Conservation (phyloP, 2,888 invertebrate genomes). For the Mactromeris polynyma region DNA sequence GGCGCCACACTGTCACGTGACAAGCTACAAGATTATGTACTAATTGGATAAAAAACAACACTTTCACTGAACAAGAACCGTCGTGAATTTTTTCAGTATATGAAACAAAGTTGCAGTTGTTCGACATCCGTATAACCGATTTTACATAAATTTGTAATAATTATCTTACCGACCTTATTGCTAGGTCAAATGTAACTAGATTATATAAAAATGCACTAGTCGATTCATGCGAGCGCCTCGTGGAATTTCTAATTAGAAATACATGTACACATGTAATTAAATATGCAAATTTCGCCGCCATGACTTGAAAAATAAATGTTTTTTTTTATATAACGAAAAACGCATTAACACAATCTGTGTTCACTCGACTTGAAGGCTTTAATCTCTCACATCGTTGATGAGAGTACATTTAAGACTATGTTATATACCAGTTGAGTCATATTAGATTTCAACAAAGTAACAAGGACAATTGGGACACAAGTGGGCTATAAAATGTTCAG, state of each 20-base stretch:
- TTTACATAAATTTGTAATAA: background rate
- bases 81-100: background rate
- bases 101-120: background rate
- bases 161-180: background rate
- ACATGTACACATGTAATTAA: no score
- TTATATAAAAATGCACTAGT: background rate
- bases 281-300: slow-evolving; percentile 25
- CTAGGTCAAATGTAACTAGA: background rate
- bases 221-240: background rate
- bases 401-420: no score
- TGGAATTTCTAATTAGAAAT: slow-evolving; percentile 6
- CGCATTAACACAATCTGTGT: slow-evolving; percentile 14
- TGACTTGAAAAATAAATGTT: slow-evolving; percentile 9
- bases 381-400: background rate
- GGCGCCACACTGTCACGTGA: background rate
- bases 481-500: background rate
- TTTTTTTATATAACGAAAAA: slow-evolving; percentile 14
- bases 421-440: background rate
- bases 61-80: background rate
- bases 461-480: background rate
- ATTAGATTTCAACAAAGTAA: background rate
- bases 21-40: background rate
- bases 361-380: background rate
- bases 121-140: background rate
- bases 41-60: background rate